Base-by-base conservation (phyloP, 2,888 invertebrate species). In the Lasiommata megera region DNA sequence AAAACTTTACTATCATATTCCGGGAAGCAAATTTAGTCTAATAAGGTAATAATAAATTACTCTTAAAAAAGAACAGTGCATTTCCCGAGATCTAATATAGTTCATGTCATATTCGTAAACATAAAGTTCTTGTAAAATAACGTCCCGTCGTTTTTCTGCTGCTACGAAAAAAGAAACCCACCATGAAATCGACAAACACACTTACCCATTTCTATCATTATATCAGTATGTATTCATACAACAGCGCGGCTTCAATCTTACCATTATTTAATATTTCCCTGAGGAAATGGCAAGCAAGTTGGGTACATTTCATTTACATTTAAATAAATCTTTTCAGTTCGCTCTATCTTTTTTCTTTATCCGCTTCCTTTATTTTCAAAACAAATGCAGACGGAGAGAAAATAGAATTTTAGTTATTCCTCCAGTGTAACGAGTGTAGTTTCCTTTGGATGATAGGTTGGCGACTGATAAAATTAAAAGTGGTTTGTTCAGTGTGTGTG, bases 321-420 rank as follows among this genome's bases (percentile, higher is more conserved):
- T 48, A 48, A 48, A 48, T 48, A 48, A 48, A 48, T 37, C 48
- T 48, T n/a, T 16, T 1, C 46, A 47, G 34, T 47, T 47, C 14
- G 12, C 29, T 46, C 9, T 31, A 31, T 31, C 31, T 46, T 29
- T 31, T 46, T 46, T 31, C 16, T 31, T 18, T 37, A 48, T 37
- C 18, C 48, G 36, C 48, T 48, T 48, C 36, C 48, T 36, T 48
- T 37, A 48, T 48, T 48, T 48, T 37, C 36, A 37, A 48, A 48
- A 48, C 48, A 48, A 46, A 48, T n/a, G 14, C 18, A 23, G 37
- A 23, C 36, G 36, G 12, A 23, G 16, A 6, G 37, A 46, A 46
- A 46, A 46, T 46, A 46, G 46, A 46, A 46, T 46, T 31, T 31
- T 46, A 29, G 29, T 31, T 31, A 46, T 46, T 46, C 46, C 14